Percentiles rank a stretch among this genome's conserved stretches.
phyloP scores from a whole-genome alignment of 2,113 vertebrate genomes.

The Paradisaea rubra region DNA sequence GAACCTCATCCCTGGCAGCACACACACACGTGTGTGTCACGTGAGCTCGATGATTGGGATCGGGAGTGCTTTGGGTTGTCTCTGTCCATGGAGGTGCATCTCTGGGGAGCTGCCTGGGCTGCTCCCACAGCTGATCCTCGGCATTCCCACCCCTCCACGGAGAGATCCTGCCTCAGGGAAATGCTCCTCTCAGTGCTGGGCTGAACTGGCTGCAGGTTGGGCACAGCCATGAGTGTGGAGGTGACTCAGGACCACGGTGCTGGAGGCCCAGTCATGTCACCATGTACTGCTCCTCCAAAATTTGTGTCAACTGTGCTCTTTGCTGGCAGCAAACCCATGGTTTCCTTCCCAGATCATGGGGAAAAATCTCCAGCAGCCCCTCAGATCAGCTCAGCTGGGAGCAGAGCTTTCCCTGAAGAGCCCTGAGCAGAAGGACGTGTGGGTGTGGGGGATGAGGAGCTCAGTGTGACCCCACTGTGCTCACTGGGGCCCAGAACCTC shows the following conservation, averaged over 20 bases:
- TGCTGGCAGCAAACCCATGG: background rate
- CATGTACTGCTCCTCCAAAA: background rate
- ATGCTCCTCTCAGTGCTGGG: rapidly evolving
- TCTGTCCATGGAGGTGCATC: background rate
- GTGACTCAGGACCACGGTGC: rapidly evolving
- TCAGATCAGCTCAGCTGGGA: background rate
- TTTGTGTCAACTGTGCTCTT: background rate
- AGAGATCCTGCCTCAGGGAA: background rate
- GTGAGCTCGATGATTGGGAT: rapidly evolving
- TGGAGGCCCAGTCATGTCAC: background rate
- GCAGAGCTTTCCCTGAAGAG: background rate
- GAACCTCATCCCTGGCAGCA: background rate
- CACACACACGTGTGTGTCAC: rapidly evolving
- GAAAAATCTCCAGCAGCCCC: background rate
- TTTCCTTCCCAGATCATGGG: background rate
- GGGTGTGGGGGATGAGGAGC: background rate
- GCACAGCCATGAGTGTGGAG: rapidly evolving
- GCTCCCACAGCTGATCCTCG: rapidly evolving
- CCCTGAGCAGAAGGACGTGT: background rate
- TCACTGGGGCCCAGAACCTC: background rate
- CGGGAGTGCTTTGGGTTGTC: background rate
- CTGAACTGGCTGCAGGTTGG: background rate
- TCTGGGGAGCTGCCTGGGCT: background rate
- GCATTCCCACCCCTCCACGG: rapidly evolving
- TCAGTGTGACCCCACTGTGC: background rate